Percentiles rank a stretch among this genome's conserved stretches.
Evolutionary conservation across 2,888 invertebrate genomes (phyloP).

Genomic region (Macropis europaea): DNA sequence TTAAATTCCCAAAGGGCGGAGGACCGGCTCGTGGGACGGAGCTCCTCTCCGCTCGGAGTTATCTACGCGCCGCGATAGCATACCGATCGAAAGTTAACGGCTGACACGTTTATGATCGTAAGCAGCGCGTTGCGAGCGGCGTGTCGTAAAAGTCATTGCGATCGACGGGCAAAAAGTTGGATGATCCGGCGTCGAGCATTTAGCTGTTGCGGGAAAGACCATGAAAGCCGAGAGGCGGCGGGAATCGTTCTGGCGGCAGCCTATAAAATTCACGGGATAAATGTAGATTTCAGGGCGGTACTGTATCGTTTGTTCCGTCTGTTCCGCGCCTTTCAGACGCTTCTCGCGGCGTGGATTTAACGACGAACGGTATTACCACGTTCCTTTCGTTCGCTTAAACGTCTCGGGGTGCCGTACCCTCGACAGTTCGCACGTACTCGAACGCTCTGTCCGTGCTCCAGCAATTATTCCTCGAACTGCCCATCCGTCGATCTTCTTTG

Average conservation of each 20-base stretch:
- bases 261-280: conserved; percentile 75
- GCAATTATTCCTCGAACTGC: conserved; percentile 62
- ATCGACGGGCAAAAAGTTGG: conserved; percentile 73
- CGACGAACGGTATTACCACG: conserved; percentile 63
- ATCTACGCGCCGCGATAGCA: conserved; percentile 7
- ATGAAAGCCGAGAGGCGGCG: conserved; percentile 57
- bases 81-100: conserved; percentile 48
- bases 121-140: conserved; percentile 61
- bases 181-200: conserved; percentile 71
- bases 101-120: conserved; percentile 70
- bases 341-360: conserved; percentile 59
- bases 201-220: conserved; percentile 74
- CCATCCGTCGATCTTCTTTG: background rate
- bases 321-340: conserved; percentile 57
- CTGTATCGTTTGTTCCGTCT: conserved; percentile 71
- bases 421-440: conserved; percentile 71
- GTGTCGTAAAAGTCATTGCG: conserved; percentile 75
- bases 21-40: too few relatives aligned
- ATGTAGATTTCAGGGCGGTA: conserved; percentile 76
- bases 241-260: conserved; percentile 55
- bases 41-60: background rate
- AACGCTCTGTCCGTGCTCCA: conserved; percentile 57
- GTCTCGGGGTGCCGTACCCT: conserved; percentile 52
- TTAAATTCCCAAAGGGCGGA: too few relatives aligned
- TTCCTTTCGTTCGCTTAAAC: conserved; percentile 39